Evolutionary conservation across 2,888 invertebrate genomes (phyloP).

Genomic region (Eupithecia dodoneata): DNA sequence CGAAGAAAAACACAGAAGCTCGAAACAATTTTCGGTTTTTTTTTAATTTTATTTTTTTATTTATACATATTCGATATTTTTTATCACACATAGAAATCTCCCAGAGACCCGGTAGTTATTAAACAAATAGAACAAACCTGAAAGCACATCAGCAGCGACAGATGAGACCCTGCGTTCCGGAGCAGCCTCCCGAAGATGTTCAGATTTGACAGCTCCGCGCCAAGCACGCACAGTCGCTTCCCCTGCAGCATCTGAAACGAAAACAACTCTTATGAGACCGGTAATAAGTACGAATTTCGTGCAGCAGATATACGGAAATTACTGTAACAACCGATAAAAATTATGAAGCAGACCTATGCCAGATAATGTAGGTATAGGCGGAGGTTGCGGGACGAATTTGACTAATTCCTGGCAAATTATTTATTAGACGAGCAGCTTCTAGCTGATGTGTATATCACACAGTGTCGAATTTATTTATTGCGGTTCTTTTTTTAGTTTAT

Average conservation of each 20-base stretch:
- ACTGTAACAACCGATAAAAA: neutral
- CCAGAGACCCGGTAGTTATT: neutral
- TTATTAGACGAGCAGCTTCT: no score
- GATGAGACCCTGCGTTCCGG: slow-evolving; percentile 86
- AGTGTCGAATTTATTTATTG: no score
- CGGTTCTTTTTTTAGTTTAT: no score
- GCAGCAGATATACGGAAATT: neutral
- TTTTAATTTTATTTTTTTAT: no score
- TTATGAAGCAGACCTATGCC: neutral
- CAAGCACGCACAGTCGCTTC: slow-evolving; percentile 87
- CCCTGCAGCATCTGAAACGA: slow-evolving; percentile 88
- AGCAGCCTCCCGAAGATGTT: slow-evolving; percentile 88
- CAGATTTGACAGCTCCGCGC: slow-evolving; percentile 87
- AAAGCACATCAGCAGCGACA: slow-evolving; percentile 88
- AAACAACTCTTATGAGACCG: neutral
- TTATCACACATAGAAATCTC: no score
- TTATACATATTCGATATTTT: no score
- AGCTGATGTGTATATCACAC: no score
- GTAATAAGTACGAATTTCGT: neutral
- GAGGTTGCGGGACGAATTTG: neutral
- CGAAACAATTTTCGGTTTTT: no score
- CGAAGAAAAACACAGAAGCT: no score
- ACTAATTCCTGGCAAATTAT: neutral
- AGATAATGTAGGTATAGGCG: neutral
- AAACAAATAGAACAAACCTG: slow-evolving; percentile 75